Evolutionary conservation across 92 coral and sea anemone genomes (phyloP).

Genomic region (Epizoanthus stellaris): DNA sequence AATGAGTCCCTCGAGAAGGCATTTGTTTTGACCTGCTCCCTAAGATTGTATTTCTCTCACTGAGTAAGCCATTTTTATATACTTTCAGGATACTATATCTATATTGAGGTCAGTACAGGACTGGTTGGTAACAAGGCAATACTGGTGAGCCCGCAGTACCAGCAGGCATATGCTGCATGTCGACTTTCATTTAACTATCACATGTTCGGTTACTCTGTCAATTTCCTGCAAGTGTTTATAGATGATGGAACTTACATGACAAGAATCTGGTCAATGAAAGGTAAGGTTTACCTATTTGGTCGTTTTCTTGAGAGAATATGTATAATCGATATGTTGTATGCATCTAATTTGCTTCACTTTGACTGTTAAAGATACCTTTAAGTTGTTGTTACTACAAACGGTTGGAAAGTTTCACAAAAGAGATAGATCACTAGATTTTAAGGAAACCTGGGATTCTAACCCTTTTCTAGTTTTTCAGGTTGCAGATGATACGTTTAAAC

Average conservation of each 20-base stretch:
- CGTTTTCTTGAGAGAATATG: not conserved
- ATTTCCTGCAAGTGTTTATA: slow-evolving; percentile 78
- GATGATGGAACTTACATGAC: slow-evolving; percentile 71
- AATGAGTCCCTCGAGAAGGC: too few species aligned
- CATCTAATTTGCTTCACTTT: too few species aligned
- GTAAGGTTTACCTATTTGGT: slow-evolving; percentile 48
- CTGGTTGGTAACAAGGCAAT: slow-evolving; percentile 83
- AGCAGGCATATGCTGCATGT: slow-evolving; percentile 71
- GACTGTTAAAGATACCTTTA: too few species aligned
- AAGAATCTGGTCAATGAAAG: slow-evolving; percentile 73
- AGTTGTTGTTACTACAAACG: too few species aligned
- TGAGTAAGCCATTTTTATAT: not conserved
- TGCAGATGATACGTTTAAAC: too few species aligned
- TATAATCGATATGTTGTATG: not conserved
- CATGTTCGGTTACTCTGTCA: slow-evolving; percentile 76
- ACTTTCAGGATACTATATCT: slow-evolving; percentile 80
- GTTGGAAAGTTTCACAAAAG: too few species aligned
- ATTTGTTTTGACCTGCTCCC: too few species aligned
- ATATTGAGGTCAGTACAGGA: slow-evolving; percentile 92
- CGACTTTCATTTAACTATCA: slow-evolving; percentile 81
- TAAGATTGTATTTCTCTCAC: not conserved
- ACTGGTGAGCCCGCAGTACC: slow-evolving; percentile 82
- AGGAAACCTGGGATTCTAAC: too few species aligned
- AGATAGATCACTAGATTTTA: too few species aligned
- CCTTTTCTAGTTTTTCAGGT: too few species aligned